Percentiles rank a stretch among this genome's conserved stretches.
Conservation (phyloP, 2,797 vertebrate genomes). For the Hapalemur alaotrensis region DNA sequence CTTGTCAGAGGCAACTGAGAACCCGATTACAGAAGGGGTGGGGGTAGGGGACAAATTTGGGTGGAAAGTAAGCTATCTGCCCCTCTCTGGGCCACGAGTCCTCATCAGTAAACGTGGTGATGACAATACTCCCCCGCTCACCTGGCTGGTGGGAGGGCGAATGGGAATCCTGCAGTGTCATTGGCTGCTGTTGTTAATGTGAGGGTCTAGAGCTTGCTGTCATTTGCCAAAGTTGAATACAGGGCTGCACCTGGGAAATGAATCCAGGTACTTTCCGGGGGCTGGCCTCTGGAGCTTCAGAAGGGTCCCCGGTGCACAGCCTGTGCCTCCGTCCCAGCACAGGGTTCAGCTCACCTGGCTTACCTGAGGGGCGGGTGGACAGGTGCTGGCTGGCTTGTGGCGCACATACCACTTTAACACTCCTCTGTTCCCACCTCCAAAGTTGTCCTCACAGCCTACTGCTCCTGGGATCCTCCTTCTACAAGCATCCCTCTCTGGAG, state of each 20-base stretch:
- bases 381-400: background rate
- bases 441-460: background rate
- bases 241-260: background rate
- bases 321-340: background rate
- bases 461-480: background rate
- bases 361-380: fast-evolving
- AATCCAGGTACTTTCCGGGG: background rate
- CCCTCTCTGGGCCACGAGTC: background rate
- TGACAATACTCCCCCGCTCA: no score
- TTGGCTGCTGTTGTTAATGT: background rate
- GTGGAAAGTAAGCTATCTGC: background rate
- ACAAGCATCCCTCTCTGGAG: background rate
- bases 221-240: background rate
- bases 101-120: background rate
- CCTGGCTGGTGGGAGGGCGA: fast-evolving
- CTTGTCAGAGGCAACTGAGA: background rate
- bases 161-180: background rate
- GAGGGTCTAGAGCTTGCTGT: background rate
- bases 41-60: no score
- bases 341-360: background rate
- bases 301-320: background rate
- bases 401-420: background rate
- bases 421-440: no score
- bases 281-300: background rate
- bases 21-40: no score